Percentiles rank a stretch among this genome's conserved stretches.
Conservation (phyloP, 1,140 invertebrate species). For the Zaprionus vittiger region DNA sequence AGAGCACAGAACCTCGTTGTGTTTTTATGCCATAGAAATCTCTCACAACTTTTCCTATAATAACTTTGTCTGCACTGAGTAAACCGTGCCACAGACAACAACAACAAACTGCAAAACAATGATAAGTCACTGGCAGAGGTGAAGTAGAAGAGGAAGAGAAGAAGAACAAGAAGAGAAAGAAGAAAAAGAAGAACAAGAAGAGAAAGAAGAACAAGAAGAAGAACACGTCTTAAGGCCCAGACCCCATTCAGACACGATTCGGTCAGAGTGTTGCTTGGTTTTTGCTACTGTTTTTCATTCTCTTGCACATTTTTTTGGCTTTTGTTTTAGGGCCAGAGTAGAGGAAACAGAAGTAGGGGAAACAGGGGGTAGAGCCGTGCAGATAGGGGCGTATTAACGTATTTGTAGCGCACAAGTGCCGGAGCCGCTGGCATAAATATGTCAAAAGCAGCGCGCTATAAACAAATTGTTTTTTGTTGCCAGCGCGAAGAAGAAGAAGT, state of each 20-base stretch:
- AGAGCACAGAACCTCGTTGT: neutral
- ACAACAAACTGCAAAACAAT: conserved; percentile 27
- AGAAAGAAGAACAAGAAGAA: conserved; percentile 29
- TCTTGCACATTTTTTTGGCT: conserved; percentile 31
- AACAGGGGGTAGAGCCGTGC: neutral
- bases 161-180: conserved; percentile 23
- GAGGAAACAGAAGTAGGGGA: no score
- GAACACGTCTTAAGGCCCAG: conserved; percentile 53
- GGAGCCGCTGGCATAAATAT: conserved; percentile 78
- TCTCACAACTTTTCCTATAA: conserved; percentile 39
- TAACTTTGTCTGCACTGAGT: conserved; percentile 35
- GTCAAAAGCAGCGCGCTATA: conserved; percentile 78
- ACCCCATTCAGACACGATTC: conserved; percentile 34
- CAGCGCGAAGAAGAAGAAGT: conserved; percentile 30
- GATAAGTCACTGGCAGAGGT: conserved; percentile 22
- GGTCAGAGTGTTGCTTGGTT: conserved; percentile 15
- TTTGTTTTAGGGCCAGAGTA: conserved; percentile 34
- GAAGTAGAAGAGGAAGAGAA: neutral
- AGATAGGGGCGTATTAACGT: conserved; percentile 13
- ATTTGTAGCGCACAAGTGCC: conserved; percentile 50
- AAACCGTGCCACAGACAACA: conserved; percentile 72
- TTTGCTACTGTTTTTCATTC: conserved; percentile 38
- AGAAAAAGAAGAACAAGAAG: conserved; percentile 29
- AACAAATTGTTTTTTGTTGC: conserved; percentile 80
- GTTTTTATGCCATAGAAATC: conserved; percentile 25